Evolutionary conservation across 2,797 vertebrate genomes (phyloP).

Genomic region (Peromyscus nudipes): DNA sequence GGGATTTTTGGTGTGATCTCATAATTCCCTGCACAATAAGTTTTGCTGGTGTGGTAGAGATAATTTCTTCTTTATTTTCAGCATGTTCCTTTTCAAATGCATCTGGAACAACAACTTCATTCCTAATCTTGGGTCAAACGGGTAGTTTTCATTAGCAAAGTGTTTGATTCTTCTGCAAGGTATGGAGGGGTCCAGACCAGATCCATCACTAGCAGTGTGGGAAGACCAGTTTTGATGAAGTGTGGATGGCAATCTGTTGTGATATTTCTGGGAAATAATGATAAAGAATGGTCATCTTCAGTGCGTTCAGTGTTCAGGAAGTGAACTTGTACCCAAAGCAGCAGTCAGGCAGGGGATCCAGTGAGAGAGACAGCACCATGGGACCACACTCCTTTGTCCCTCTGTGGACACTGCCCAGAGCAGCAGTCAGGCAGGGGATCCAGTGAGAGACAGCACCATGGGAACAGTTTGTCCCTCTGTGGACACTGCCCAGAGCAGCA

Average conservation of each 20-base stretch:
- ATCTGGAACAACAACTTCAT: conserved; percentile 67
- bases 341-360: conserved; percentile 62
- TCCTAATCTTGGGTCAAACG: conserved; percentile 31
- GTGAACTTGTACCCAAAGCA: conserved; percentile 73
- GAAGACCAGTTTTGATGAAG: conserved; percentile 34
- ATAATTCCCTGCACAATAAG: neutral
- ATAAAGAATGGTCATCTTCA: conserved; percentile 69
- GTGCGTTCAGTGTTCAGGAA: conserved; percentile 73
- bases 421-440: conserved; percentile 69
- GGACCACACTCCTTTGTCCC: conserved; percentile 23
- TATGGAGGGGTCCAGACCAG: neutral
- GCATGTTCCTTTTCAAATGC: conserved; percentile 45
- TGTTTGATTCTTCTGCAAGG: conserved; percentile 57
- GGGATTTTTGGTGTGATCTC: conserved; percentile 21
- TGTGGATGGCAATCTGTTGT: conserved; percentile 75
- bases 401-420: conserved; percentile 56
- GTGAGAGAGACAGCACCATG: neutral
- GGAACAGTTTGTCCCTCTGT: conserved; percentile 53
- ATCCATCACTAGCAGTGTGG: conserved; percentile 32
- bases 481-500: conserved; percentile 50
- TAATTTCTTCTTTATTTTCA: conserved; percentile 60
- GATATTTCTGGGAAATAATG: conserved; percentile 80
- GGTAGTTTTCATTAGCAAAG: conserved; percentile 61
- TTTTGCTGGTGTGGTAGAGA: conserved; percentile 21
- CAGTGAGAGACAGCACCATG: neutral